A percentile compares a stretch with the other conserved stretches of the same genome.
phyloP scores from a whole-genome alignment of 2,888 invertebrate species.

The Cordylochernes scorpioides region DNA sequence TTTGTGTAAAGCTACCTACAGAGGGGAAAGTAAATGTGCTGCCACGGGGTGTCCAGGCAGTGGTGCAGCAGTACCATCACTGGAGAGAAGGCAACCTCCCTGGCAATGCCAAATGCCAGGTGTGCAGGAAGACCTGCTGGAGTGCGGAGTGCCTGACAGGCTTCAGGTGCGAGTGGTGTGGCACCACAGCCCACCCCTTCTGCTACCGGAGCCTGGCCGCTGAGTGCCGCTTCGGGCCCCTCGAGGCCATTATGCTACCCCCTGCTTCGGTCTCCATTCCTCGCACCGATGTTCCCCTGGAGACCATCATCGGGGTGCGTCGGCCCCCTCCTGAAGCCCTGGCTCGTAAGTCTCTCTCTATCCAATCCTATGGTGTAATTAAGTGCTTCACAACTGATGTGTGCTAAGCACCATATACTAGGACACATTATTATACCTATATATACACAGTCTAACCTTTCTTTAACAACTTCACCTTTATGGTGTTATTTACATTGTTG shows the following conservation, averaged over 20 bases:
- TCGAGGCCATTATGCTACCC: conserved; percentile 94
- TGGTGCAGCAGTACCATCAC: conserved; percentile 91
- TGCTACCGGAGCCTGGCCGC: conserved; percentile 67
- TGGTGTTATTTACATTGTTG: no score
- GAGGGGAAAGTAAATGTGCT: no score
- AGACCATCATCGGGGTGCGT: conserved; percentile 82
- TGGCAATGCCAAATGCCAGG: conserved; percentile 80
- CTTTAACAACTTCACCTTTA: no score
- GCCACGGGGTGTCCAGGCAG: no score
- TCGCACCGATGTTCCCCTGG: conserved; percentile 93
- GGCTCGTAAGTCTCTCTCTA: no score
- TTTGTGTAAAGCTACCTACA: no score
- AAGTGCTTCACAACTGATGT: no score
- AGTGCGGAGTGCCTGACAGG: conserved; percentile 94
- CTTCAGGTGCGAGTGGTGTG: conserved; percentile 35
- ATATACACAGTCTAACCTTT: no score
- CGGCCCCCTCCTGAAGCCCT: no score
- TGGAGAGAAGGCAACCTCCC: conserved; percentile 99
- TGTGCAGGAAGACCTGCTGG: conserved; percentile 94
- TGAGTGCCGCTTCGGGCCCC: conserved; percentile 88
- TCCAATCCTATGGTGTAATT: no score
- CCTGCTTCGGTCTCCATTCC: conserved; percentile 96
- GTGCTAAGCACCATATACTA: no score
- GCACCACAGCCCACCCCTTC: conserved; percentile 50
- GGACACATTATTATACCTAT: no score